Evolutionary conservation across 2,113 vertebrate species (phyloP), one percentile per base, ranked within the genome.

Genomic region (Sminthopsis crassicaudata): DNA sequence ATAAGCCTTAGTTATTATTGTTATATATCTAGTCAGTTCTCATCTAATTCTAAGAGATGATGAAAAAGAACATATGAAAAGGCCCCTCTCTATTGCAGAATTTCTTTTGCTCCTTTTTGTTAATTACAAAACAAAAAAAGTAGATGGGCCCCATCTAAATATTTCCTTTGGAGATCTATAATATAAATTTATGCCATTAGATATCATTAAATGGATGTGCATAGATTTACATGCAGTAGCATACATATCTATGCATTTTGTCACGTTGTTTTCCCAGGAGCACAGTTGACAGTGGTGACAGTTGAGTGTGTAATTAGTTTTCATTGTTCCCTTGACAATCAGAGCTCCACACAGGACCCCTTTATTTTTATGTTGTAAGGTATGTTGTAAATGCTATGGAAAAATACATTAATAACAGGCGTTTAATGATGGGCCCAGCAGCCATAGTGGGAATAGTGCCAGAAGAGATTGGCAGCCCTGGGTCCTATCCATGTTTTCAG

Each of bases 291-390:
- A 98, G 98, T 95, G 92, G 95, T 98, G 97, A 98, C 76, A 97
- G 97, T 51, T 91, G 94, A 98, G 97, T 98, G 97, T 98, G 98
- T 98, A 98, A 99, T 99, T 99, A 98, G 97, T 98, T 98, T 98
- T 98, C 97, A 99, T 98, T 98, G 98, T 98, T 98, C 98, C 98
- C 98, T 91, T 98, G 98, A 98, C 98, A 98, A 98, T 96, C 97
- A 97, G 53, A 98, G 97, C 96, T 97, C 97, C 97, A 97, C 90
- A 97, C 55, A 98, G 97, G 97, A 98, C 97, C 97, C 96, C 97
- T 98, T 98, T 97, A 98, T 98, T 98, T 98, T 97, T 97, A 98
- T 97, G 97, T 97, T 98, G 97, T 98, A 98, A 98, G 98, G 97
- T 97, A 98, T 97, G 97, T 97, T 98, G 97, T 98, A 98, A 98